Percentiles rank a stretch among this genome's conserved stretches.
These are phyloP conservation scores for Syrphus vitripennis DNA, from an alignment of 2,888 invertebrate species.

Conservation along the genomic window DNA sequence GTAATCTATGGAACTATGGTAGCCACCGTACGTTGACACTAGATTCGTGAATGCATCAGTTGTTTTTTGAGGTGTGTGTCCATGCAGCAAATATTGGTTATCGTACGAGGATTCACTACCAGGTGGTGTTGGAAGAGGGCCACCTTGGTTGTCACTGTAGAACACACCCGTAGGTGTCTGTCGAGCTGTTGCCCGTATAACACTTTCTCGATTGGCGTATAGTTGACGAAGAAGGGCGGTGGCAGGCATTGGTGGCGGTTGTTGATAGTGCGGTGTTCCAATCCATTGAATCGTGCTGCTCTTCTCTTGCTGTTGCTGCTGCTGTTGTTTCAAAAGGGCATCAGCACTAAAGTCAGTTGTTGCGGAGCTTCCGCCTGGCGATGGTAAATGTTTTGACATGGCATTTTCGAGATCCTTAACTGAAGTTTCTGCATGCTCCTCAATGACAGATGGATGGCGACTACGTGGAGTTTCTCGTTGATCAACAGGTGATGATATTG, in stretches of 20 bases:
- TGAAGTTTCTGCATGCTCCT: slow-evolving; percentile 79
- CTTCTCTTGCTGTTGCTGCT: slow-evolving; percentile 82
- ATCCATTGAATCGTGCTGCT: slow-evolving; percentile 95
- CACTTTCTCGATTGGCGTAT: slow-evolving; percentile 96
- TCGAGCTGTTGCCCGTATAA: slow-evolving; percentile 92
- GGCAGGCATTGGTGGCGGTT: slow-evolving; percentile 87
- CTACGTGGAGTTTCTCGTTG: slow-evolving; percentile 80
- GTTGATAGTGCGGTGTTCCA: slow-evolving; percentile 87
- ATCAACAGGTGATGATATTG: slow-evolving; percentile 79
- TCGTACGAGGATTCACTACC: slow-evolving; percentile 90
- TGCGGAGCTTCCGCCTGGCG: slow-evolving; percentile 82
- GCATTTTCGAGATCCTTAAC: slow-evolving; percentile 95
- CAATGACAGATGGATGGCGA: slow-evolving; percentile 79
- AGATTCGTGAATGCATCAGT: slow-evolving; percentile 84
- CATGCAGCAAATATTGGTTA: slow-evolving; percentile 84
- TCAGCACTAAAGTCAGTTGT: slow-evolving; percentile 94
- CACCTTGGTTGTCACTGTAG: slow-evolving; percentile 82
- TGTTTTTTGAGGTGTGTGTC: slow-evolving; percentile 82
- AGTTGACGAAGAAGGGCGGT: slow-evolving; percentile 94
- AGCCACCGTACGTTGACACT: slow-evolving; percentile 83
- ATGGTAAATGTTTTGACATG: slow-evolving; percentile 96
- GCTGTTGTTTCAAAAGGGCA: slow-evolving; percentile 87
- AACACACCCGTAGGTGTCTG: slow-evolving; percentile 80
- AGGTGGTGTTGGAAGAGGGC: slow-evolving; percentile 94
- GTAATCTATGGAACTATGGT: slow-evolving; percentile 88